Base-by-base conservation (phyloP, 1,140 invertebrate genomes). In the Luehdorfia chinensis region DNA sequence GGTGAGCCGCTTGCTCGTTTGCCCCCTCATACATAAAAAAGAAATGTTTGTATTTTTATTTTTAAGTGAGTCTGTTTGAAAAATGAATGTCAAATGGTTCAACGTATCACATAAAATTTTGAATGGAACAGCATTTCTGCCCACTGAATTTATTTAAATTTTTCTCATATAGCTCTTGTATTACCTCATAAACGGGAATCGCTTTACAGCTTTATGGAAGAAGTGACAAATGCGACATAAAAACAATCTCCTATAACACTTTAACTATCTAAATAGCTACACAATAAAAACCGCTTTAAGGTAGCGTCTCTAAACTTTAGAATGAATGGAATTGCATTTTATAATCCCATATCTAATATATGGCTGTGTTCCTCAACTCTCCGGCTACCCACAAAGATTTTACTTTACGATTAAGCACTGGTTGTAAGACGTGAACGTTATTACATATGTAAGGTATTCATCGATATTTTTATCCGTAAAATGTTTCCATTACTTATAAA, bases 261-360 rank as follows among this genome's bases (percentile, higher is more conserved):
- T 43, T 50, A 52, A 59, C 60, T 63, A 63, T 60, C 54, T 58
- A 51, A 57, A 65, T 55, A 45, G 57, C 55, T 55, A 53, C 15
- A 54, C 50, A 49, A 56, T 66, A 62, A 52, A 62, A 60, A 53
- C 47, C 56, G 52, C 27, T 55, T 44, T 48, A 23, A 53, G 45
- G 48, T 57, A 57, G 53, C 54, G 48, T 47, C 61, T 49, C 34
- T 33, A 18, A 43, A 43, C 7, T 19, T 28, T 28, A 28, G 41
- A 52, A 55, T 47, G 25, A 14, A 47, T 45, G 45, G 53, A 58
- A 57, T 62, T 54, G 41, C 55, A 65, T 59, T 71, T 67, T 67
- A 71, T 67, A 71, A 62, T 71, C 53, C 52, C 56, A 57, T 58
- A 58, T 62, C 55, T 67, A 59, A 56, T 61, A 57, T 65, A 67